Percentiles rank a stretch among this genome's conserved stretches.
phyloP scores from a whole-genome alignment of 2,797 vertebrate species.

The Pantherophis vulpinus region DNA sequence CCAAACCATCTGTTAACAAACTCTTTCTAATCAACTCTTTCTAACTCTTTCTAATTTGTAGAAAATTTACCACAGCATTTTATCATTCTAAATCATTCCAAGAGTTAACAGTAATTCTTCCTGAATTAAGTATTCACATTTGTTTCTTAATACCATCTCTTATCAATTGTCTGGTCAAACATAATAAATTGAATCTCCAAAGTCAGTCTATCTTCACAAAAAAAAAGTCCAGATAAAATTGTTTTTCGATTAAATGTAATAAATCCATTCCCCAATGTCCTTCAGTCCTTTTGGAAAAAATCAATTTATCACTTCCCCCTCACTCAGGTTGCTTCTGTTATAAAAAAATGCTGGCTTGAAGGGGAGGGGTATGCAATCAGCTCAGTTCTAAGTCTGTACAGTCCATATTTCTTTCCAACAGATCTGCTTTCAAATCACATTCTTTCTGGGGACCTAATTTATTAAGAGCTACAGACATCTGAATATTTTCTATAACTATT shows the following conservation, averaged over 20 bases:
- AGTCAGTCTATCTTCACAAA: neutral
- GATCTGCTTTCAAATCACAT: neutral
- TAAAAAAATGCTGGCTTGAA: neutral
- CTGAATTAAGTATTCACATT: neutral
- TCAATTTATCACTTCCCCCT: neutral
- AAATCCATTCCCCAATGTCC: neutral
- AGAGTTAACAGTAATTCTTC: neutral
- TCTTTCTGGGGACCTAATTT: neutral
- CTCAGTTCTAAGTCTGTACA: neutral
- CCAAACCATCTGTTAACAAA: neutral
- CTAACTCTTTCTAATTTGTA: neutral
- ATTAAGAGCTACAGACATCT: neutral
- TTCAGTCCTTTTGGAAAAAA: neutral
- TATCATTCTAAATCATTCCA: neutral
- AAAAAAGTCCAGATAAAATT: neutral
- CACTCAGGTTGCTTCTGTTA: neutral
- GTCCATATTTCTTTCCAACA: neutral
- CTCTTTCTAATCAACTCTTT: neutral
- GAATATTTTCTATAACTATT: neutral
- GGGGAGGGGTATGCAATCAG: neutral
- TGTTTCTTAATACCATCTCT: neutral
- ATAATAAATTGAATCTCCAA: neutral
- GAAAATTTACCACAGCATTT: neutral
- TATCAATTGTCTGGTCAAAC: neutral
- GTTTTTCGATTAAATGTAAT: neutral